A percentile compares a stretch with the other conserved stretches of the same genome.
Conservation (phyloP, 2,888 invertebrate species). For the Mylabris sibirica region DNA sequence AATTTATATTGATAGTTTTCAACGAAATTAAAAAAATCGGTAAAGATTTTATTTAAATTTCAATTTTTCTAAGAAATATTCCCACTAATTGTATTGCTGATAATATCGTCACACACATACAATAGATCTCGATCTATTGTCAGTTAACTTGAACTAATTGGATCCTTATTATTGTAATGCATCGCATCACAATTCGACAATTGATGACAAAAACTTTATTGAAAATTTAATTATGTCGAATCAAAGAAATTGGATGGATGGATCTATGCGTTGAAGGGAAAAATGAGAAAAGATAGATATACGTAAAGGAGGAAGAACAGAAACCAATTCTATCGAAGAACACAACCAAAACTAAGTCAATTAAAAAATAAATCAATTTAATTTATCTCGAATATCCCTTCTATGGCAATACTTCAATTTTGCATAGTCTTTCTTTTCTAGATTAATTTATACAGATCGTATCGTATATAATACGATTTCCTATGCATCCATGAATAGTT, state of each 20-base stretch:
- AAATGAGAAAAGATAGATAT: not conserved
- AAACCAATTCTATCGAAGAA: not conserved
- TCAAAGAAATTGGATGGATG: not conserved
- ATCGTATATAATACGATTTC: constrained; percentile 21
- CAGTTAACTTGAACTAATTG: not conserved
- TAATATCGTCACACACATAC: not conserved
- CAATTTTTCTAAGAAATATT: not conserved
- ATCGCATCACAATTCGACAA: not conserved
- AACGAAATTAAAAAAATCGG: not conserved
- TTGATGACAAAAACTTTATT: not conserved
- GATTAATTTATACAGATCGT: constrained; percentile 14
- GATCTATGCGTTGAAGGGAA: too few species aligned
- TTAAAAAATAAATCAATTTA: constrained; percentile 36
- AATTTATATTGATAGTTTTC: not conserved
- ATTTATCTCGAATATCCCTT: constrained; percentile 28
- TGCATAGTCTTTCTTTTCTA: constrained; percentile 24
- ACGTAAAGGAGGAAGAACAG: not conserved
- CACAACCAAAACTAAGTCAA: constrained; percentile 26
- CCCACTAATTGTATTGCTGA: not conserved
- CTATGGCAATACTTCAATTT: constrained; percentile 35
- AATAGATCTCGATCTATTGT: not conserved
- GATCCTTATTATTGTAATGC: not conserved
- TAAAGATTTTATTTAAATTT: not conserved
- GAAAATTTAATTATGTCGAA: not conserved
- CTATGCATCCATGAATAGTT: constrained; percentile 26